Base-by-base conservation (phyloP, 1,140 invertebrate genomes). In the Drosophila paulistorum region DNA sequence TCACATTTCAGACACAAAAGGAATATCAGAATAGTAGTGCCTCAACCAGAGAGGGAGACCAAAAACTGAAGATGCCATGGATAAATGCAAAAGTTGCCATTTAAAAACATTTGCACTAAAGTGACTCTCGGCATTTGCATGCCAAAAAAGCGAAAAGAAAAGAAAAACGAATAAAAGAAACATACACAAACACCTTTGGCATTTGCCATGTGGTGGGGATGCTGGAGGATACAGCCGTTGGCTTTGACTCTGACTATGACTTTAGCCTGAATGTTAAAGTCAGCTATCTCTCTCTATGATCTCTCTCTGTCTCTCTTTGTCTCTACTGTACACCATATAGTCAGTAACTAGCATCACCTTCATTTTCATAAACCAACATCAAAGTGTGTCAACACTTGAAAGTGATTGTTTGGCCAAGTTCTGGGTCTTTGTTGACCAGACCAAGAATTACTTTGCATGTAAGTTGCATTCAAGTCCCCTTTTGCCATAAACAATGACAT, bases 51-150 rank as follows among this genome's bases (percentile, higher is more conserved):
- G 59, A 26, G 11, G 13, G 30, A 9, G 26, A 11, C 23, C 7
- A 9, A 7, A 20, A 6, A n/a, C 30, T 20, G 37, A 13, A 39
- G 37, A 7, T 7, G 30, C 11, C 7, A 4, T 20, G 45, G 9
- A 33, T 55, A 17, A 35, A 14, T 42, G 67, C 58, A 60, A 78
- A 78, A 64, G 68, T 77, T 71, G 71, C 78, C 82, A 76, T 76
- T 85, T 81, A 80, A 81, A 79, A 61, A 59, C 66, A 87, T 86
- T 87, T 86, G 76, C 82, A 87, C 74, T 83, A 72, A 79, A 87
- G 77, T 82, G 79, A 73, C 83, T 73, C 74, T 77, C 70, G 79
- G 71, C 58, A 86, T 87, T 86, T 86, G 79, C 83, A 79, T 86
- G 69, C 45, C 45, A 51, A 45, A 45, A 17, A 17, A 7, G 17